Evolutionary conservation across 2,888 invertebrate species (phyloP).

Genomic region (Drosophila rellima): DNA sequence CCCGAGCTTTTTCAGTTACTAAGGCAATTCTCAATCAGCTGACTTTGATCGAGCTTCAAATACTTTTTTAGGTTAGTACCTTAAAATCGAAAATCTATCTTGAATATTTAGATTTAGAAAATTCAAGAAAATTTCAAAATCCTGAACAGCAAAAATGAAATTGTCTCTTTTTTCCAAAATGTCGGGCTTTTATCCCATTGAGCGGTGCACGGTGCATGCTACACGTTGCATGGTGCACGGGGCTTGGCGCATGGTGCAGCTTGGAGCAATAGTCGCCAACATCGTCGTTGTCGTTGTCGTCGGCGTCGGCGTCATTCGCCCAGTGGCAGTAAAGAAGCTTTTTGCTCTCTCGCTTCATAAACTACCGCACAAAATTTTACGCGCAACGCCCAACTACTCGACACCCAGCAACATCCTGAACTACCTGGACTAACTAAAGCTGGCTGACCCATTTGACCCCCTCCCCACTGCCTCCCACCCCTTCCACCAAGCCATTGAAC

Average conservation of each 20-base stretch:
- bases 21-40: too few species aligned
- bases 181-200: not conserved
- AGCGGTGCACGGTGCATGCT: not conserved
- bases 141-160: too few species aligned
- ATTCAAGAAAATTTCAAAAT: too few species aligned
- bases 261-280: slow-evolving; percentile 30
- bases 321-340: slow-evolving; percentile 44
- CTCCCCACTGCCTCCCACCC: too few species aligned
- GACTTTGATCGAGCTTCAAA: too few species aligned
- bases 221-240: slow-evolving; percentile 1
- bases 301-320: slow-evolving; percentile 1
- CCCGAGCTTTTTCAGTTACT: too few species aligned
- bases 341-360: slow-evolving; percentile 45
- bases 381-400: slow-evolving; percentile 29
- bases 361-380: slow-evolving; percentile 38
- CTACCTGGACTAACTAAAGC: not conserved
- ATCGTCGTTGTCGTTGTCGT: not conserved
- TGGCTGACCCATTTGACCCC: slow-evolving; percentile 9
- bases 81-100: too few species aligned
- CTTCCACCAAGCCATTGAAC: slow-evolving; percentile 12
- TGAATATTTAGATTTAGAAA: too few species aligned
- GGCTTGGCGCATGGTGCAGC: slow-evolving; percentile 8
- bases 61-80: too few species aligned
- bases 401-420: not conserved
- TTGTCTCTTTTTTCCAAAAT: too few species aligned